These are phyloP conservation scores for Perithous albicinctus DNA, from an alignment of 2,888 invertebrate species.

Conservation along the genomic window DNA sequence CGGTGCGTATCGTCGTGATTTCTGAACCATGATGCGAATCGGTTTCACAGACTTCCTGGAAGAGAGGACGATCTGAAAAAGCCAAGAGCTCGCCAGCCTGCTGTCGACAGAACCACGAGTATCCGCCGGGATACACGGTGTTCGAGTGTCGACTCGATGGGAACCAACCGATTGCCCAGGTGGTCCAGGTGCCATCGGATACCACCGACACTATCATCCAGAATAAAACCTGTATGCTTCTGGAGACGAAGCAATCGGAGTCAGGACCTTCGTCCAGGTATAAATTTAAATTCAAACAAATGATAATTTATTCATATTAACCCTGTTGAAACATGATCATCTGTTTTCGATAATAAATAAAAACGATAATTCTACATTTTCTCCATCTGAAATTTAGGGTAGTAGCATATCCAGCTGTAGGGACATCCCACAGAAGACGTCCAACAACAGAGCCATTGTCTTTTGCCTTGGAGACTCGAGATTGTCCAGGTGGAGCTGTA, in stretches of 20 bases:
- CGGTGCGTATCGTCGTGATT: slow-evolving; percentile 33
- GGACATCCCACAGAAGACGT: slow-evolving; percentile 4
- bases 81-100: slow-evolving; percentile 61
- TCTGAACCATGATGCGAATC: slow-evolving; percentile 62
- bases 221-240: slow-evolving; percentile 64
- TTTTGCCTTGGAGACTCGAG: slow-evolving; percentile 66
- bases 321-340: background rate
- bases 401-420: slow-evolving; percentile 50
- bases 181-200: slow-evolving; percentile 72
- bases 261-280: slow-evolving; percentile 73
- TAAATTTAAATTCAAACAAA: background rate
- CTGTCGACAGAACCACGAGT: slow-evolving; percentile 62
- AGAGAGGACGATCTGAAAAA: slow-evolving; percentile 45
- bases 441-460: slow-evolving; percentile 27
- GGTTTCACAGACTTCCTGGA: slow-evolving; percentile 65
- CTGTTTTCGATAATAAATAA: background rate
- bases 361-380: background rate
- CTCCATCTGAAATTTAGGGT: slow-evolving; percentile 50
- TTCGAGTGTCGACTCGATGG: slow-evolving; percentile 75
- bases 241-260: slow-evolving; percentile 67
- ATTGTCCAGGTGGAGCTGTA: slow-evolving; percentile 56
- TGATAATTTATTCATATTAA: background rate
- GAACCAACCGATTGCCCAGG: slow-evolving; percentile 73
- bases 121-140: slow-evolving; percentile 73
- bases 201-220: slow-evolving; percentile 33